Base-by-base conservation (phyloP, 1,140 invertebrate genomes). In the Tetraneura akinire region DNA sequence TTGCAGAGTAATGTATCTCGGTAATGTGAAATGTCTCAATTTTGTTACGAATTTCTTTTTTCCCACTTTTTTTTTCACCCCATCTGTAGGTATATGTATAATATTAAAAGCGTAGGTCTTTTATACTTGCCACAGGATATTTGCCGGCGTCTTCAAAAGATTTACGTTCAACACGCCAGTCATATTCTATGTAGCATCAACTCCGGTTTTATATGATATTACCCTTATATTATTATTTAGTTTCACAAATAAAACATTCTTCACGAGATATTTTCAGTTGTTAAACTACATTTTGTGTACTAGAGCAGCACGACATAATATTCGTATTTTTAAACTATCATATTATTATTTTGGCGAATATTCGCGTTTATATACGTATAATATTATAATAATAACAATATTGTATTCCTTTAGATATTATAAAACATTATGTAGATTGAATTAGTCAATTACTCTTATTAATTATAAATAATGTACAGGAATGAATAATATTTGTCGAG, bases 131-230 rank as follows among this genome's bases (percentile, higher is more conserved):
- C 21, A 45, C n/a, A 14, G 45, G 42, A 68, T 47, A 26, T 68
- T 68, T 68, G 13, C 42, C 21, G 42, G 66, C 42, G 42, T 68
- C 66, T 68, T 68, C 66, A 47, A 47, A 68, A 68, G 66, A 68
- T 68, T 68, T 68, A 68, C 66, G 42, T 23, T 26, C 21, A 21
- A 37, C 13, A 37, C 8, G 42, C 23, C 3, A 37, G 32, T 37
- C 32, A n/a, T n/a, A n/a, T n/a, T n/a, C n/a, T n/a, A n/a, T n/a
- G n/a, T n/a, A n/a, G n/a, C n/a, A n/a, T n/a, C n/a, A n/a, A n/a
- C n/a, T n/a, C n/a, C n/a, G n/a, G n/a, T n/a, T n/a, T n/a, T n/a
- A n/a, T n/a, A n/a, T n/a, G n/a, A n/a, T n/a, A n/a, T n/a, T n/a
- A n/a, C n/a, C n/a, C n/a, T n/a, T n/a, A n/a, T n/a, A n/a, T n/a